phyloP scores from a whole-genome alignment of 2,797 vertebrate species.

The Rhinoraja longicauda region DNA sequence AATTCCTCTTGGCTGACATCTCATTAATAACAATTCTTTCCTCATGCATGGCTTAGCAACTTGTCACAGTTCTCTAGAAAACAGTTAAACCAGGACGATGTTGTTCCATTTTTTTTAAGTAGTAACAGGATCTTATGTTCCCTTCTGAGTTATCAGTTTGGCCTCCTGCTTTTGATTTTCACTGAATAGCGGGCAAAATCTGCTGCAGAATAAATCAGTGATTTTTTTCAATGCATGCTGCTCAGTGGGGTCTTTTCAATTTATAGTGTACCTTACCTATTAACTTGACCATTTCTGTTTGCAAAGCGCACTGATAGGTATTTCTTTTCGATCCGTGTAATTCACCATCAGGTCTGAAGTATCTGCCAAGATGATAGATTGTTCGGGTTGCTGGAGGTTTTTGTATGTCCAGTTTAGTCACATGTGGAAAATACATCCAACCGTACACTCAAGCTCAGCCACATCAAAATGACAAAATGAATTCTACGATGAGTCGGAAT shows the following conservation, averaged over 20 bases:
- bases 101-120: background rate
- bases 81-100: background rate
- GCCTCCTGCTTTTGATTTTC: background rate
- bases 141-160: background rate
- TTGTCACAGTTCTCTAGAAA: background rate
- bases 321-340: background rate
- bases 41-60: background rate
- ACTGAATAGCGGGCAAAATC: background rate
- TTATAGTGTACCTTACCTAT: background rate
- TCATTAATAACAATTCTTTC: background rate
- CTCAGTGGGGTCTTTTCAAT: background rate
- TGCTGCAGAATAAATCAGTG: background rate
- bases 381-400: background rate
- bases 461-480: background rate
- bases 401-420: background rate
- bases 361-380: background rate
- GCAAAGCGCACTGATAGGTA: background rate
- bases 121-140: background rate
- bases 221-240: background rate
- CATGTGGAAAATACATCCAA: background rate
- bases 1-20: background rate
- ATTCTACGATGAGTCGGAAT: background rate
- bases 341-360: background rate
- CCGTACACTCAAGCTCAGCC: background rate
- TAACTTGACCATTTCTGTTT: background rate